Evolutionary conservation across 2,113 vertebrate species (phyloP), one percentile per base, ranked within the genome.

Genomic region (Caranx melampygus): DNA sequence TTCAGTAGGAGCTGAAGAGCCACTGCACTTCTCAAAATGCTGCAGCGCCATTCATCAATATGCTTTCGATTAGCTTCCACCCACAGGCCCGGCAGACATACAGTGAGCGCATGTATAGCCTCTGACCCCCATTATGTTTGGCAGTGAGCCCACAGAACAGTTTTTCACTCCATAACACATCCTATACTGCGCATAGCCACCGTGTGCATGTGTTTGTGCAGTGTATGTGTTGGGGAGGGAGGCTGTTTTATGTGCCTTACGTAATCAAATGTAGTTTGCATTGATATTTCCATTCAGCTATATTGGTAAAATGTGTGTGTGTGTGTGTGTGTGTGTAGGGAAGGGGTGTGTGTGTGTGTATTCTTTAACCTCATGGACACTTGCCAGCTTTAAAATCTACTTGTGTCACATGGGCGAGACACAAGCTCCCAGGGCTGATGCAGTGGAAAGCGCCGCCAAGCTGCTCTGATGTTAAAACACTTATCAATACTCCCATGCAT

Each of bases 11-110:
- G 45, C 73, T 63, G 81, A 82, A 81, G 77, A 85, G 86, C 86
- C 52, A 26, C 64, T 47, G 87, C 79, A 71, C 79, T 74, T 68
- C 70, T 83, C 88, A 87, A 87, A 89, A 84, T 71, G 79, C 84
- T 82, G 91, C 88, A 81, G 83, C 81, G 58, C 61, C 74, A 79
- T 92, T 85, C 67, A 87, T 92, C 90, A 89, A 83, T 90, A 81
- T 34, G 64, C 67, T 82, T 90, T 85, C 83, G 77, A 88, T 90
- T 78, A 74, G 81, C 81, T 75, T 47, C 81, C 77, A 45, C 86
- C 75, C 81, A 88, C 86, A 75, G 78, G 34, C 71, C 37, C 33
- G 45, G 75, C 54, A 79, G 57, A 91, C 77, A 33, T 78, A 80
- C 65, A 77, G 61, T 9, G 72, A 65, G 72, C 40, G 71, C 77